These are phyloP conservation scores for Struthio camelus DNA, from an alignment of 2,113 vertebrate species.

Conservation along the genomic window DNA sequence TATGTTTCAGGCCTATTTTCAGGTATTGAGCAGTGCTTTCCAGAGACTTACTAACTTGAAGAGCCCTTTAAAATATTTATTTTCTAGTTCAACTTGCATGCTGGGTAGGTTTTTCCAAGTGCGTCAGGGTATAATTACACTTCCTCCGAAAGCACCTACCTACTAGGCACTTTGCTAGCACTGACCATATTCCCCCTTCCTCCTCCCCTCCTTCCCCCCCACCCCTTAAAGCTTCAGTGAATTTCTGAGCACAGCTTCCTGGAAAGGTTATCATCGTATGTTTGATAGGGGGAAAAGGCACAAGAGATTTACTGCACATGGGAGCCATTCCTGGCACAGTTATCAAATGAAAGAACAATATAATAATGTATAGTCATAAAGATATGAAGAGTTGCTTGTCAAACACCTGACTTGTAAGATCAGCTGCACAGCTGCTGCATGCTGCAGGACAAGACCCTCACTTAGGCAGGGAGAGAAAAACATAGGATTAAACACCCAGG, in stretches of 20 bases:
- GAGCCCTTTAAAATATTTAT: slow-evolving; percentile 34
- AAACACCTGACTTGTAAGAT: slow-evolving; percentile 32
- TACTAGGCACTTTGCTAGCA: background rate
- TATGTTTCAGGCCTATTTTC: background rate
- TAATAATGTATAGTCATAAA: slow-evolving; percentile 55
- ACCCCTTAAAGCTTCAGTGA: background rate
- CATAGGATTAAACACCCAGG: rapidly evolving
- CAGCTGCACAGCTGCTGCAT: background rate
- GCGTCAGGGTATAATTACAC: slow-evolving; percentile 18
- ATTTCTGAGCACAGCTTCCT: background rate
- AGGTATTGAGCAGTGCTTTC: slow-evolving; percentile 1
- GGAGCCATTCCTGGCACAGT: slow-evolving; percentile 55
- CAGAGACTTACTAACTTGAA: background rate
- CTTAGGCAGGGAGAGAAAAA: background rate
- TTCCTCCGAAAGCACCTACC: slow-evolving; percentile 31
- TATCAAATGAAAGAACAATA: slow-evolving; percentile 70
- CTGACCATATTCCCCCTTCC: background rate
- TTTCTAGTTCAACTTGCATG: slow-evolving; percentile 38
- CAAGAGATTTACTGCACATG: slow-evolving; percentile 66
- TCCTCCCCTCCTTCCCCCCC: background rate
- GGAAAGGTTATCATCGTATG: slow-evolving; percentile 43
- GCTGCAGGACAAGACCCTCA: background rate
- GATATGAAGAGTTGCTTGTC: slow-evolving; percentile 41
- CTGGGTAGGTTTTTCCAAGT: background rate
- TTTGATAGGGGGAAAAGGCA: slow-evolving; percentile 24